Evolutionary conservation across 2,888 invertebrate genomes (phyloP).

Genomic region (Philonicus albiceps): DNA sequence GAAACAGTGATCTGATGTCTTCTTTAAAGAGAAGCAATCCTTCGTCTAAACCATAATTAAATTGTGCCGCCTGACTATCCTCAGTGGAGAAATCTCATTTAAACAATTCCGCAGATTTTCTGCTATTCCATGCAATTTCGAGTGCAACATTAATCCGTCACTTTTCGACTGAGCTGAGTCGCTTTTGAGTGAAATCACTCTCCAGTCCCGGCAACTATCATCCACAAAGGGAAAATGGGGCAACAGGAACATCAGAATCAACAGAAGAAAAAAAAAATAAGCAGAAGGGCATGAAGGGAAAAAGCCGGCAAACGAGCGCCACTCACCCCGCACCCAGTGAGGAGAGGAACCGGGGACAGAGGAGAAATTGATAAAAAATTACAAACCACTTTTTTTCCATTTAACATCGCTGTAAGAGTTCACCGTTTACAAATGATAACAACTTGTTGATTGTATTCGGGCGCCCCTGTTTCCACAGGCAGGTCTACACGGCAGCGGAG

Average conservation of each 20-base stretch:
- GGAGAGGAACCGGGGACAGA: constrained; percentile 19
- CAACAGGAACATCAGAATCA: constrained; percentile 33
- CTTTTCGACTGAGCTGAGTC: background rate
- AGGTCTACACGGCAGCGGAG: constrained; percentile 28
- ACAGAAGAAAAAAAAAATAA: background rate
- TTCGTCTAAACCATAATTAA: background rate
- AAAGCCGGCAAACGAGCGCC: background rate
- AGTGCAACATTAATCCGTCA: background rate
- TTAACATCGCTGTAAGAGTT: constrained; percentile 53
- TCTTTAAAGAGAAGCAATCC: background rate
- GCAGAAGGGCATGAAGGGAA: background rate
- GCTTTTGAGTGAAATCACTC: background rate
- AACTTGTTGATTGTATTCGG: constrained; percentile 52
- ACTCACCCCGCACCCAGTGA: background rate
- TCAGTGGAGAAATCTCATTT: background rate
- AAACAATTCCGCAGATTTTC: background rate
- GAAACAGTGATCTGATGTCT: too few relatives aligned
- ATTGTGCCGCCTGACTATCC: background rate
- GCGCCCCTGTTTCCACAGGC: constrained; percentile 32
- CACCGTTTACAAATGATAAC: constrained; percentile 54
- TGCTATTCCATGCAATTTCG: background rate
- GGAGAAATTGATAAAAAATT: constrained; percentile 43
- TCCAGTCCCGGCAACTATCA: constrained; percentile 32
- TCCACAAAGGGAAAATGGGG: constrained; percentile 22
- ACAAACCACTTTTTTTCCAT: constrained; percentile 50